These are phyloP conservation scores for Azorinus chamasolen DNA, from an alignment of 2,888 invertebrate species.

Conservation along the genomic window DNA sequence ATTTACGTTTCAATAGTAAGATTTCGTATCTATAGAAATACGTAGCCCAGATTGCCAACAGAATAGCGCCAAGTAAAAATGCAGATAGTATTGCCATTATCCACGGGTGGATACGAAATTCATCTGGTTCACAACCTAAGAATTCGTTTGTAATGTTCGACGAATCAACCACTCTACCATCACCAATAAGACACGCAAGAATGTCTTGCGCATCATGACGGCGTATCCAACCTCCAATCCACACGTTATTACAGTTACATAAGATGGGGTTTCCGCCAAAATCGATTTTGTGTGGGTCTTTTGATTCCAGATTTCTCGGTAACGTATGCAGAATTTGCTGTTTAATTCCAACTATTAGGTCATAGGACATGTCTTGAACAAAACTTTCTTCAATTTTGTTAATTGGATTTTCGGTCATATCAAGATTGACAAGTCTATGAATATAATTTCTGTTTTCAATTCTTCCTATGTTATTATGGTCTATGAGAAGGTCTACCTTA, in stretches of 20 bases:
- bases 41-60: slow-evolving; percentile 1
- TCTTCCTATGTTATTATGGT: slow-evolving; percentile 19
- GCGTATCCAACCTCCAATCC: slow-evolving; percentile 46
- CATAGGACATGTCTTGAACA: not conserved
- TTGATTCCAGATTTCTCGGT: slow-evolving; percentile 1
- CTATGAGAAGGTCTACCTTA: slow-evolving; percentile 19
- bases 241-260: slow-evolving; percentile 39
- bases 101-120: not conserved
- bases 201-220: slow-evolving; percentile 8
- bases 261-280: slow-evolving; percentile 25
- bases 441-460: slow-evolving; percentile 26
- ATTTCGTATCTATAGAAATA: slow-evolving; percentile 8
- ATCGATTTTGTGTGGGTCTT: slow-evolving; percentile 17
- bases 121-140: not conserved
- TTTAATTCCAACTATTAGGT: slow-evolving; percentile 8
- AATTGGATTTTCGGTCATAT: slow-evolving; percentile 26
- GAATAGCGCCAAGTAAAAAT: not conserved
- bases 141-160: not conserved
- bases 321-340: slow-evolving; percentile 15
- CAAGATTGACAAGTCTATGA: slow-evolving; percentile 17
- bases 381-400: not conserved
- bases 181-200: slow-evolving; percentile 17
- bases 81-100: not conserved
- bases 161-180: not conserved
- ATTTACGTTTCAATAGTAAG: not conserved